Evolutionary conservation across 1,140 invertebrate species (phyloP).

Genomic region (Trissolcus basalis): DNA sequence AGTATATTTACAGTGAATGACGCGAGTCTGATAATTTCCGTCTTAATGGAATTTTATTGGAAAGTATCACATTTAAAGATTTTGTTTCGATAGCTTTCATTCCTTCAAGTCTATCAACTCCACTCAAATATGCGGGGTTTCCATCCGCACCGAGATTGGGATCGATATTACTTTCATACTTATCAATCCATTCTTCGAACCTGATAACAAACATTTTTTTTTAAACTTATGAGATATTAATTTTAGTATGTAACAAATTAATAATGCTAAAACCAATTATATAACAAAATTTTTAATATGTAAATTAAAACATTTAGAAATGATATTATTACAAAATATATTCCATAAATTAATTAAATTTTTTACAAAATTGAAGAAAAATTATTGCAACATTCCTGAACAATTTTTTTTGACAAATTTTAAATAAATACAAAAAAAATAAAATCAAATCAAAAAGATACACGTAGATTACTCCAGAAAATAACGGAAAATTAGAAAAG

Average conservation of each 20-base stretch:
- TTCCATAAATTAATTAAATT: too few relatives aligned
- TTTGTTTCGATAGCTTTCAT: conserved; percentile 85
- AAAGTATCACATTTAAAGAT: conserved; percentile 92
- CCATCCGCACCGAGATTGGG: conserved; percentile 85
- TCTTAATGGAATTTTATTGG: conserved; percentile 91
- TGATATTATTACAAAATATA: too few relatives aligned
- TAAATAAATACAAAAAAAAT: too few relatives aligned
- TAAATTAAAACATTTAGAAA: background rate
- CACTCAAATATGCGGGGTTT: conserved; percentile 78
- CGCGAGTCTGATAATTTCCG: conserved; percentile 89
- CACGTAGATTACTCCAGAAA: conserved; percentile 4
- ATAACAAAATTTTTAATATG: too few relatives aligned
- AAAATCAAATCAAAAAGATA: too few relatives aligned
- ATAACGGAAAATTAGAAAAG: conserved; percentile 1
- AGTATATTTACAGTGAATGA: conserved; percentile 80
- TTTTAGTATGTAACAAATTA: background rate
- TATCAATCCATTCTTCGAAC: conserved; percentile 68
- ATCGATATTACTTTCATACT: conserved; percentile 75
- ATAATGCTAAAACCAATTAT: too few relatives aligned
- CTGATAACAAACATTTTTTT: conserved; percentile 43
- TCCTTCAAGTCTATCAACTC: conserved; percentile 78
- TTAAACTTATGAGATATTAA: conserved; percentile 7
- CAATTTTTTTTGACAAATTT: too few relatives aligned
- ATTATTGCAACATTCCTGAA: too few relatives aligned
- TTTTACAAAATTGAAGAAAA: too few relatives aligned